Base-by-base conservation (phyloP, 2,888 invertebrate genomes). In the Sesia apiformis region DNA sequence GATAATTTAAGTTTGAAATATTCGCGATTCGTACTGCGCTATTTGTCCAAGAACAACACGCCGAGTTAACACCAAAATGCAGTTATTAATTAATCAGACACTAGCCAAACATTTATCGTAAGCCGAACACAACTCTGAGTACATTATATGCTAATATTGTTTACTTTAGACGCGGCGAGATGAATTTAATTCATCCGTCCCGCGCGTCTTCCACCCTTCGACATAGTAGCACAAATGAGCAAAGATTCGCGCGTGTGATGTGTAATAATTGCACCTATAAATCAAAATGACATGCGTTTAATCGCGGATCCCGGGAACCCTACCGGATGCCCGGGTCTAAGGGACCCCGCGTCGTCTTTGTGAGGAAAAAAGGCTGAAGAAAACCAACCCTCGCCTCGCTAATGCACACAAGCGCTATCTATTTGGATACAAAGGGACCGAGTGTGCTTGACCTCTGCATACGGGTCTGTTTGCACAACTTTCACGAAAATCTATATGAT, bases 241-340 rank as follows among this genome's bases (percentile, higher is more conserved):
- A 53, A 52, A 38, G 39, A 52, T 51, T 51, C 56, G 52, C 52
- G 55, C 60, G 63, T 66, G 63, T 64, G 57, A 69, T 70, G 70
- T 70, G 67, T 76, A 79, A 78, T 82, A 79, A 84, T 82, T 78
- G 77, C 72, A 62, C 63, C 64, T 69, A 87, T 87, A 85, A 86
- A 86, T 87, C 87, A 87, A 82, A 86, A 78, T 81, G 84, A 80
- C 82, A 78, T 76, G 72, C 79, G 72, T 80, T 81, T 83, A 81
- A 83, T 84, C 78, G 79, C 69, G 75, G 72, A 69, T 63, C 65
- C 62, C 63, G 63, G 67, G 69, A 72, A 73, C 78, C 76, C 75
- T 70, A 70, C 70, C 75, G 74, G 76, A 71, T 71, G 70, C 64
- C 67, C 42, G 53, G 58, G 60, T 55, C 60, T 69, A 67, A 65